These are phyloP conservation scores for Enteromius treurensis DNA, from an alignment of 2,797 vertebrate species.

Conservation along the genomic window DNA sequence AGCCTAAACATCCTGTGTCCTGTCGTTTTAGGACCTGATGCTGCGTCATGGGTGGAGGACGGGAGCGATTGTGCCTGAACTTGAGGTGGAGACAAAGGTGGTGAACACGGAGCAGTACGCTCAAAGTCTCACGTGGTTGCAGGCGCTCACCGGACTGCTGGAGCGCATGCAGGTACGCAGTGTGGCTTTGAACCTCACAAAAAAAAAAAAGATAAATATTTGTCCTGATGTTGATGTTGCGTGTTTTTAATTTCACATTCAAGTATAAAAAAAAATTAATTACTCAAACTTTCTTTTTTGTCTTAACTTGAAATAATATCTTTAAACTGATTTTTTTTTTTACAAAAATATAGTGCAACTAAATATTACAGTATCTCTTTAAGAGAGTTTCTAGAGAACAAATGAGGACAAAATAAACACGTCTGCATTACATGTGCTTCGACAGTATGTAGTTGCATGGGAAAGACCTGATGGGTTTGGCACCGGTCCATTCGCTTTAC, in stretches of 20 bases:
- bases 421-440: neutral
- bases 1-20: conserved; percentile 6
- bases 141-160: conserved; percentile 85
- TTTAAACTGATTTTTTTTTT: too few relatives aligned
- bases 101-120: conserved; percentile 83
- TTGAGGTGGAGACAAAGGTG: conserved; percentile 84
- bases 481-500: conserved; percentile 30
- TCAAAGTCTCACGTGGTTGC: conserved; percentile 85
- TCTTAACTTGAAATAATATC: neutral
- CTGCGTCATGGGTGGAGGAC: conserved; percentile 87
- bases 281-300: neutral
- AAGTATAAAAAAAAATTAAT: neutral
- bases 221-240: neutral
- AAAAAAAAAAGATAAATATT: neutral
- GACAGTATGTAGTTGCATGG: neutral
- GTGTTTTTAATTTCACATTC: neutral
- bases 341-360: neutral
- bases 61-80: conserved; percentile 84
- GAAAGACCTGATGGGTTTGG: conserved; percentile 13
- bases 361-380: neutral
- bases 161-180: conserved; percentile 74
- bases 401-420: neutral
- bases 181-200: neutral
- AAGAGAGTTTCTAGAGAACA: neutral
- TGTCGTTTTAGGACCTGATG: conserved; percentile 79